phyloP scores from a whole-genome alignment of 2,888 invertebrate species.

The Azorinus chamasolen region DNA sequence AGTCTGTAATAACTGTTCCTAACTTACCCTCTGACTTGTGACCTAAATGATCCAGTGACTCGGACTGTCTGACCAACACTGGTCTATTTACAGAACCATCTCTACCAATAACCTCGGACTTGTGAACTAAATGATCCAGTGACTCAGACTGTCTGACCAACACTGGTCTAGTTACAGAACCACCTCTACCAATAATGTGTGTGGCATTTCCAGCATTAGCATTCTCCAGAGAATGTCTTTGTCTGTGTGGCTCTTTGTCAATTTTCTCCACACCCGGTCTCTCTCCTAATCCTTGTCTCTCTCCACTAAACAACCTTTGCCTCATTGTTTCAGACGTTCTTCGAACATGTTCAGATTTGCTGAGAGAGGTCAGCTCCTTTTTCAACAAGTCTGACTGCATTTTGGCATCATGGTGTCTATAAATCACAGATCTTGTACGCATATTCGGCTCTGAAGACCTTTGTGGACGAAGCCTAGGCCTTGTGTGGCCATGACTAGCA shows the following conservation, averaged over 20 bases:
- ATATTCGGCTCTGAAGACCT: no score
- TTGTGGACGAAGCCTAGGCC: no score
- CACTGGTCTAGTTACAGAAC: no score
- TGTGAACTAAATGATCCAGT: background rate
- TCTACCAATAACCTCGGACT: no score
- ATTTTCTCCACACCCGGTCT: no score
- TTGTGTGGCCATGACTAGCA: no score
- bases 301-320: conserved; percentile 35
- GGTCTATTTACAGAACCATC: no score
- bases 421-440: conserved; percentile 13
- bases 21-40: no score
- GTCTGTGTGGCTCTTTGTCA: no score
- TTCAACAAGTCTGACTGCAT: conserved; percentile 44
- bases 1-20: background rate
- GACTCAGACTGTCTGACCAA: conserved; percentile 1
- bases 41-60: background rate
- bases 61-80: background rate
- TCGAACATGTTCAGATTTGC: conserved; percentile 54
- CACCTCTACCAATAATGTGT: no score
- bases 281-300: background rate
- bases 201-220: no score
- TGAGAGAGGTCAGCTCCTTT: conserved; percentile 49
- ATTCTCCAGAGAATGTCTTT: no score
- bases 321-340: conserved; percentile 50
- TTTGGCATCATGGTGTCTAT: conserved; percentile 50